phyloP scores from a whole-genome alignment of 2,797 vertebrate genomes.

The Enteromius mattozi region DNA sequence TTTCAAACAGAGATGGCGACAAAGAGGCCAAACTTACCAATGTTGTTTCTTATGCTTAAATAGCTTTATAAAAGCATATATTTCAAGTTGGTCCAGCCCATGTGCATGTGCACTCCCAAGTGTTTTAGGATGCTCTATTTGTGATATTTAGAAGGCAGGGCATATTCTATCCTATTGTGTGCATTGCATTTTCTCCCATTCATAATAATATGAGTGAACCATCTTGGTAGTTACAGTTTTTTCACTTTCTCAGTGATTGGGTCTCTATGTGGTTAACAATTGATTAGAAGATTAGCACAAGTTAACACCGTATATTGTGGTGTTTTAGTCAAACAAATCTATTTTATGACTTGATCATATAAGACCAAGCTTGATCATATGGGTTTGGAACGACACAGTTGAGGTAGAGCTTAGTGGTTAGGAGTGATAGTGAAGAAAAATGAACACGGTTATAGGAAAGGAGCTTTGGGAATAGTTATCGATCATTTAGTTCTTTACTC shows the following conservation, averaged over 20 bases:
- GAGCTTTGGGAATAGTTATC: not conserved
- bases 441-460: not conserved
- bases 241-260: not conserved
- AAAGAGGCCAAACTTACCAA: not conserved
- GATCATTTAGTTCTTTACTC: not conserved
- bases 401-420: conserved; percentile 38
- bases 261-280: not conserved
- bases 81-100: not conserved
- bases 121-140: not conserved
- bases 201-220: not conserved
- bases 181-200: not conserved
- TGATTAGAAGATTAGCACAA: too few species aligned
- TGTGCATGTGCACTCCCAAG: not conserved
- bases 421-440: not conserved
- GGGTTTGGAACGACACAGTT: conserved; percentile 41
- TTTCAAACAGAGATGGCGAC: too few species aligned
- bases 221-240: not conserved
- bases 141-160: not conserved
- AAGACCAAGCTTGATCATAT: not conserved
- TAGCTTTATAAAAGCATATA: not conserved
- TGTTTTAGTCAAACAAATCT: not conserved
- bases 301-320: not conserved
- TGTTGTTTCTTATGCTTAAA: not conserved
- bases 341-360: not conserved
- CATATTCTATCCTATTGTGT: not conserved